Evolutionary conservation across 2,797 vertebrate genomes (phyloP).

Genomic region (Pipistrellus pipistrellus): DNA sequence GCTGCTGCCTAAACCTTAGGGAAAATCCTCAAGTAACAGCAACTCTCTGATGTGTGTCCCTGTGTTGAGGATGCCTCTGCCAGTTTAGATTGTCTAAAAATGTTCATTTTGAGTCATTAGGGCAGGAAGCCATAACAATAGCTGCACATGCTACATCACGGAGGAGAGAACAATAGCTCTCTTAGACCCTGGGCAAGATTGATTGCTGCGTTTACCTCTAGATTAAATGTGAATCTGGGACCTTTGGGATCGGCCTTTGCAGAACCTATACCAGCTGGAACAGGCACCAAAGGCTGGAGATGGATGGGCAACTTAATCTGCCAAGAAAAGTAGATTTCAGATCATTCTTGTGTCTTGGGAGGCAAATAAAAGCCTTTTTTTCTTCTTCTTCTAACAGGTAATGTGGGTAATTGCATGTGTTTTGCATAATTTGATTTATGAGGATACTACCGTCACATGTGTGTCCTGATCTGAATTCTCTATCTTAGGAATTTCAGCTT

Average conservation of each 20-base stretch:
- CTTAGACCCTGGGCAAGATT: constrained; percentile 68
- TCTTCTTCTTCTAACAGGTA: constrained; percentile 62
- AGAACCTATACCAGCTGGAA: constrained; percentile 73
- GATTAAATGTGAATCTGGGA: constrained; percentile 78
- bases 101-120: constrained; percentile 67
- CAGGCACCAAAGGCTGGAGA: constrained; percentile 72
- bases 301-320: constrained; percentile 76
- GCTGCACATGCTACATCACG: background rate
- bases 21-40: background rate
- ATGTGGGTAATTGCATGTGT: constrained; percentile 66
- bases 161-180: constrained; percentile 65
- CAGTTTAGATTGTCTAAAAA: constrained; percentile 66
- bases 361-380: background rate
- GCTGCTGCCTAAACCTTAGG: background rate
- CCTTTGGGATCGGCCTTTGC: constrained; percentile 46
- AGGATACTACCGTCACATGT: constrained; percentile 48
- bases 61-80: constrained; percentile 56
- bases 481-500: constrained; percentile 54
- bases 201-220: constrained; percentile 81
- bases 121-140: constrained; percentile 70
- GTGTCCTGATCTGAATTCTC: constrained; percentile 47
- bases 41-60: background rate
- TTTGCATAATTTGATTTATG: constrained; percentile 82
- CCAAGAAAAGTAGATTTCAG: constrained; percentile 77
- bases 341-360: constrained; percentile 52